Percentiles rank a stretch among this genome's conserved stretches.
phyloP scores from a whole-genome alignment of 2,888 invertebrate species.

The Diplazon laetatorius region DNA sequence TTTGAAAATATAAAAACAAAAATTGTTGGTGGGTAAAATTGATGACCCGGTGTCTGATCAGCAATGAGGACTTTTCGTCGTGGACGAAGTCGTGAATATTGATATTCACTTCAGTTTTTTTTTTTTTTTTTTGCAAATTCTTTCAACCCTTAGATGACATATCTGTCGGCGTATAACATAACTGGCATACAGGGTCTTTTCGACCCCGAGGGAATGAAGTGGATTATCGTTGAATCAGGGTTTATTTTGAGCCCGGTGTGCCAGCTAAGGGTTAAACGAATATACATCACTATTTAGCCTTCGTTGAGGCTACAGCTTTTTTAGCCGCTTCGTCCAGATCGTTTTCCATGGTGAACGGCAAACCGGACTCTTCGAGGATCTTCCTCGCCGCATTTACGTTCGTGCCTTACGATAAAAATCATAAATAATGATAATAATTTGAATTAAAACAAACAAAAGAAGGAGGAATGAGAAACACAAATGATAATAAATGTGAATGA shows the following conservation, averaged over 20 bases:
- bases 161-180: too few species aligned
- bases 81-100: not conserved
- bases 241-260: too few species aligned
- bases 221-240: too few species aligned
- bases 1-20: slow-evolving; percentile 28
- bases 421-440: too few species aligned
- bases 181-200: too few species aligned
- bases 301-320: slow-evolving; percentile 87
- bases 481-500: not conserved
- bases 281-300: too few species aligned
- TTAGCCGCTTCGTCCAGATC: slow-evolving; percentile 97
- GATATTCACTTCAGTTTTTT: slow-evolving; percentile 16
- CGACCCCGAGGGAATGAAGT: too few species aligned
- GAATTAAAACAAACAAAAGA: slow-evolving; percentile 43
- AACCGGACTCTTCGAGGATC: slow-evolving; percentile 91
- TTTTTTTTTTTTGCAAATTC: too few species aligned
- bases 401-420: slow-evolving; percentile 85
- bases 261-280: too few species aligned
- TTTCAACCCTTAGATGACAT: too few species aligned
- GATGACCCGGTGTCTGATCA: not conserved
- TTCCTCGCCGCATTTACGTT: slow-evolving; percentile 93
- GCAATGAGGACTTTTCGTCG: not conserved
- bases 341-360: slow-evolving; percentile 91
- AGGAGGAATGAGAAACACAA: too few species aligned
- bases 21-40: slow-evolving; percentile 19